A percentile compares a stretch with the other conserved stretches of the same genome.
These are phyloP conservation scores for Drosophila cardini DNA, from an alignment of 1,140 invertebrate genomes.

Conservation along the genomic window DNA sequence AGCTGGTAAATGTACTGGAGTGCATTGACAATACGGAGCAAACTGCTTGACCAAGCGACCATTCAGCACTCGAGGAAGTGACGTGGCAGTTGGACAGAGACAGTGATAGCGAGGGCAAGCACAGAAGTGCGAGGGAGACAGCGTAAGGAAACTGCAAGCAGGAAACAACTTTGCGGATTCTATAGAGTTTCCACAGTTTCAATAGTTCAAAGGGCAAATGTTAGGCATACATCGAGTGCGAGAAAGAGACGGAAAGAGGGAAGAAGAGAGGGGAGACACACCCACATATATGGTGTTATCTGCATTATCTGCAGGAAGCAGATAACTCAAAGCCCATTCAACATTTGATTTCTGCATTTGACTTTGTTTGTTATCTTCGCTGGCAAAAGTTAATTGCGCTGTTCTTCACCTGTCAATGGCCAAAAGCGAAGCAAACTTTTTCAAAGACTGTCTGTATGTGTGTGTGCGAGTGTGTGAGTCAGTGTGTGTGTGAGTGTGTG, in stretches of 20 bases:
- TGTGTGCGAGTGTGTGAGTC: neutral
- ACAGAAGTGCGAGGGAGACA: slow-evolving; percentile 15
- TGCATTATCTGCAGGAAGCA: slow-evolving; percentile 55
- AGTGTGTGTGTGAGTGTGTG: slow-evolving; percentile 8
- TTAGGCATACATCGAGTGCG: slow-evolving; percentile 52
- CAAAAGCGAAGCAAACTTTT: neutral
- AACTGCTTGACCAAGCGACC: slow-evolving; percentile 62
- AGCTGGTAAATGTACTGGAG: slow-evolving; percentile 78
- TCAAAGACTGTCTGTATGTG: too few relatives aligned
- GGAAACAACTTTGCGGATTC: slow-evolving; percentile 41
- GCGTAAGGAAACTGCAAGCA: slow-evolving; percentile 20
- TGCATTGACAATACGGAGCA: slow-evolving; percentile 77
- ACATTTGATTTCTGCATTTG: slow-evolving; percentile 43
- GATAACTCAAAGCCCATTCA: slow-evolving; percentile 34
- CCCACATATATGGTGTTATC: slow-evolving; percentile 4
- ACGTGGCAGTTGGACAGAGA: neutral
- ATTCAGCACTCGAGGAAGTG: slow-evolving; percentile 15
- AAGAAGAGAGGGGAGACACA: neutral
- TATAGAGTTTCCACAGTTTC: slow-evolving; percentile 19
- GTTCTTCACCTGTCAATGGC: slow-evolving; percentile 51
- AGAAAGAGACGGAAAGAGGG: too few relatives aligned
- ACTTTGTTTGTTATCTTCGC: slow-evolving; percentile 59
- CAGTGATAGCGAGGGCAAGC: neutral
- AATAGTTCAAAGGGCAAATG: slow-evolving; percentile 61
- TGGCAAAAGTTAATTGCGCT: slow-evolving; percentile 67